Evolutionary conservation across 2,113 vertebrate species (phyloP).

Genomic region (Erythrolamprus reginae): DNA sequence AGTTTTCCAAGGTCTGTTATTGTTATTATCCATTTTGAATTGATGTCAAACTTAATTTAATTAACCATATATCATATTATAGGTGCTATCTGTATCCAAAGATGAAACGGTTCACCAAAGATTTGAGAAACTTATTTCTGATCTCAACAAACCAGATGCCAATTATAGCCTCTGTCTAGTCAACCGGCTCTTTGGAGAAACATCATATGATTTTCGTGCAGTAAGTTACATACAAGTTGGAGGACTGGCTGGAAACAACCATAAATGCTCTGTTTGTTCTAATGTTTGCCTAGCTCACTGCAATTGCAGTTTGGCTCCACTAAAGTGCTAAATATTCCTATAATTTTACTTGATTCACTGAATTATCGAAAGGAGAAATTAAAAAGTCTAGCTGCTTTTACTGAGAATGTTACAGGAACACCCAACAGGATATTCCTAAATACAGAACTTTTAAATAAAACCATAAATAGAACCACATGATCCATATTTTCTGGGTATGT

Average conservation of each 20-base stretch:
- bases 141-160: constrained; percentile 72
- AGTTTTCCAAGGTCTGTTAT: not conserved
- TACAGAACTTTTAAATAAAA: not conserved
- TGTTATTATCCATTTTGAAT: not conserved
- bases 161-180: constrained; percentile 80
- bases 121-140: constrained; percentile 70
- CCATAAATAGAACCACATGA: not conserved
- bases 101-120: constrained; percentile 64
- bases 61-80: not conserved
- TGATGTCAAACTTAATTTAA: not conserved
- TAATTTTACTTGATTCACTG: not conserved
- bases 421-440: not conserved
- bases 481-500: not conserved
- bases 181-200: constrained; percentile 88
- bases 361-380: not conserved
- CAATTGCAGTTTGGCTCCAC: not conserved
- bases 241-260: too few relatives aligned
- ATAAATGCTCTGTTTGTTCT: not conserved
- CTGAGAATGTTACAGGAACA: not conserved
- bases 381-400: not conserved
- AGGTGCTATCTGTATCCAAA: constrained; percentile 75
- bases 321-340: not conserved
- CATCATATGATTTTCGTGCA: constrained; percentile 72
- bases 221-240: constrained; percentile 62
- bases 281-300: not conserved